Conservation (phyloP, 2,888 invertebrate species). For the Harmothoe impar region DNA sequence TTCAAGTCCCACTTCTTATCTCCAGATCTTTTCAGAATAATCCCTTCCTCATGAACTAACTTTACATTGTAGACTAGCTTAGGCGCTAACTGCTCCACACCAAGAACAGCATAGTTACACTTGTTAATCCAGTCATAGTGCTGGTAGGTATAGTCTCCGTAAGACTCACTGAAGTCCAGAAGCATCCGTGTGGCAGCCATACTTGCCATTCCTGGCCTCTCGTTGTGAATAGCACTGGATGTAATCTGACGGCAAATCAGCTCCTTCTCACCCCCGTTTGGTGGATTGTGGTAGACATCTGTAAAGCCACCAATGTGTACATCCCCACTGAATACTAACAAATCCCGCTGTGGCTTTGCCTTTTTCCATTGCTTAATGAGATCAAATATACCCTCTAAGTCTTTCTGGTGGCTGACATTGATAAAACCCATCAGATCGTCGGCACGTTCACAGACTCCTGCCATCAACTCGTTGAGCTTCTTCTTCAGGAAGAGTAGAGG, state of each 20-base stretch:
- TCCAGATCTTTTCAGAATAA: background rate
- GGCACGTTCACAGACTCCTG: background rate
- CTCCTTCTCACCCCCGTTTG: background rate
- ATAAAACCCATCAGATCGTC: constrained; percentile 57
- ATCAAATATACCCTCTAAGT: constrained; percentile 24
- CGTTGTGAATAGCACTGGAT: constrained; percentile 47
- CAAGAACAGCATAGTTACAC: constrained; percentile 37
- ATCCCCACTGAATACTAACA: constrained; percentile 50
- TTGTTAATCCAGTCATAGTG: constrained; percentile 61
- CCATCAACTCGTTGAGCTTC: constrained; percentile 46
- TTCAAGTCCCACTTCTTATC: constrained; percentile 57
- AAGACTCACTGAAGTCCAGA: constrained; percentile 38
- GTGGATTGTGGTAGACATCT: constrained; percentile 54
- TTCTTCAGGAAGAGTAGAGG: constrained; percentile 58
- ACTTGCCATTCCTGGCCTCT: background rate
- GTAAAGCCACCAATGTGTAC: constrained; percentile 61
- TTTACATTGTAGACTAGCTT: constrained; percentile 6
- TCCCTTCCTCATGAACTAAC: background rate
- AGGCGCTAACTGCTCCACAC: background rate
- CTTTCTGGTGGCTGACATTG: constrained; percentile 36
- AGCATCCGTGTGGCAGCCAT: constrained; percentile 9
- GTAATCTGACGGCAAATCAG: constrained; percentile 56
- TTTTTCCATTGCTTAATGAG: background rate
- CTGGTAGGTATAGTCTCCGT: constrained; percentile 50
- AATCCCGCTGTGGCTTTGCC: background rate